Evolutionary conservation across 2,888 invertebrate genomes (phyloP), one percentile per base, ranked within the genome.

Genomic region (Panorpa germanica): DNA sequence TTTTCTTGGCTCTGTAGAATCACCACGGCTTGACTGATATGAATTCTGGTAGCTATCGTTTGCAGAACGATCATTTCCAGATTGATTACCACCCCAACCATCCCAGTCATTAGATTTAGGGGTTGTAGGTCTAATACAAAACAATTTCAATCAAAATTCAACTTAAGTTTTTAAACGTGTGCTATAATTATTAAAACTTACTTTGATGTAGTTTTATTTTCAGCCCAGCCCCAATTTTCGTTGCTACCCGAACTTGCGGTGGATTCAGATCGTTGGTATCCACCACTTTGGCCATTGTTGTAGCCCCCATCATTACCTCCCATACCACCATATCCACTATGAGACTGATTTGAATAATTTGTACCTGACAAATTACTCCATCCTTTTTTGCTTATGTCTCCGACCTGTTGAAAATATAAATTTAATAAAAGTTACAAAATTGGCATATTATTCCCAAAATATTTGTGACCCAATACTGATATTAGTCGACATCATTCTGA

Each of bases 341-440:
- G 46, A 7, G 50, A 54, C 11, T n/a, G n/a, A n/a, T 56, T 53
- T 5, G 58, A 49, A 21, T 54, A 52, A 45, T 63, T 64, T 37
- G 53, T 59, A n/a, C 66, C 65, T 8, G 59, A 52, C 31, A 67
- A 53, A 38, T 65, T 65, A 38, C 57, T 61, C 71, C 73, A 74
- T 16, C 74, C 72, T 43, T 65, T 63, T 45, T 68, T 63, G 15
- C 74, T 64, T 32, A 75, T 53, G 44, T 75, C 74, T 10, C 68
- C 61, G 39, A 75, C 66, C 73, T 74, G 35, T 21, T 37, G 38
- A 20, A 24, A 9, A 11, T 25, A 25, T 26, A 15, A 14, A 26
- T 21, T 11, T 26, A 13, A 10, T 27, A 11, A 25, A 20, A 15
- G 12, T 20, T 25, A 18, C 24, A 13, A 13, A 17, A 29, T 24